Conservation (phyloP, 2,888 invertebrate species). For the Entomobrya multifasciata region DNA sequence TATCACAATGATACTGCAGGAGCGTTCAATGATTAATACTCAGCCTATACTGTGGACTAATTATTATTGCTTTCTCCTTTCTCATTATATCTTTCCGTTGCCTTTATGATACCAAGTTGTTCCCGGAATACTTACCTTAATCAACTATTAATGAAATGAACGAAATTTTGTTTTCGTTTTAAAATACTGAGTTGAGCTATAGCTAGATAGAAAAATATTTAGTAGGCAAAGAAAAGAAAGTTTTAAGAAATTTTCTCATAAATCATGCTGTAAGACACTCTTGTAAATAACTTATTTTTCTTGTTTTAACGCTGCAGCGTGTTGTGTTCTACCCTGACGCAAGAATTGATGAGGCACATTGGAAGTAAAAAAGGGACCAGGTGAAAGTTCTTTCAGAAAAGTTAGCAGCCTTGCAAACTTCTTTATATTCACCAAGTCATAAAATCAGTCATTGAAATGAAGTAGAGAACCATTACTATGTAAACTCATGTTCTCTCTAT, state of each 20-base stretch:
- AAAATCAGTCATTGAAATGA: slow-evolving; percentile 67
- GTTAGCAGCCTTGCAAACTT: not conserved
- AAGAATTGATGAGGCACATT: too few species aligned
- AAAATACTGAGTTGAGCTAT: not conserved
- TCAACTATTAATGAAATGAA: slow-evolving; percentile 59
- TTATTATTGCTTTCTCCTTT: not conserved
- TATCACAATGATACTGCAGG: too few species aligned
- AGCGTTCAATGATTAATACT: too few species aligned
- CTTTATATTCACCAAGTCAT: slow-evolving; percentile 57
- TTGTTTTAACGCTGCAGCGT: too few species aligned
- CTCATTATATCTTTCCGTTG: slow-evolving; percentile 9
- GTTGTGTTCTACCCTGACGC: too few species aligned
- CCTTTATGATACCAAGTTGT: too few species aligned
- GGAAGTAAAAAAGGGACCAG: slow-evolving; percentile 44
- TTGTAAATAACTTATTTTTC: too few species aligned
- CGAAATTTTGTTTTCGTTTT: slow-evolving; percentile 40
- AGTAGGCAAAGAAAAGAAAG: slow-evolving; percentile 28
- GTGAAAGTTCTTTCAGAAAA: slow-evolving; percentile 53
- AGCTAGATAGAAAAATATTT: slow-evolving; percentile 1
- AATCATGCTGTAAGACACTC: slow-evolving; percentile 38
- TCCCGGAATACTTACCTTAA: slow-evolving; percentile 38
- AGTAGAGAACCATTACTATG: slow-evolving; percentile 30
- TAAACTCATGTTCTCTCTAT: not conserved
- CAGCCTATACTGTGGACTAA: too few species aligned
- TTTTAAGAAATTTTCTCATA: slow-evolving; percentile 50